Percentiles rank a stretch among this genome's conserved stretches.
phyloP scores from a whole-genome alignment of 2,888 invertebrate genomes.

The Latheticus oryzae region DNA sequence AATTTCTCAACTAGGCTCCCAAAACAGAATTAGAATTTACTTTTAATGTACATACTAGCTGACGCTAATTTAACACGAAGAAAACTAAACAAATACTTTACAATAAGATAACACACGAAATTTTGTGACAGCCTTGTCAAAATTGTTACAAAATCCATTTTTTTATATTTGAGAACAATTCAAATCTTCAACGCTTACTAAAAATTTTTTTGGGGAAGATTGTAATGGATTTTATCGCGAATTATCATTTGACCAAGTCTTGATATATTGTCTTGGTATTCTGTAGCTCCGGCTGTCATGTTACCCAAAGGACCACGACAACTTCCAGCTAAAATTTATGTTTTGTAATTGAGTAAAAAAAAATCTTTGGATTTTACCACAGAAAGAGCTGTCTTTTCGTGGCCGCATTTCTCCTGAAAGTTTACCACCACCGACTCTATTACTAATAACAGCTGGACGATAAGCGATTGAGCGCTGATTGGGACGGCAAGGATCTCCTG shows the following conservation, averaged over 20 bases:
- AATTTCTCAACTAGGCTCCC: constrained; percentile 9
- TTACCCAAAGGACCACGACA: constrained; percentile 46
- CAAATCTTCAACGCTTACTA: constrained; percentile 17
- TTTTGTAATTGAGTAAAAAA: constrained; percentile 18
- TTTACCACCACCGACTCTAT: constrained; percentile 47
- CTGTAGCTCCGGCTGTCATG: constrained; percentile 64
- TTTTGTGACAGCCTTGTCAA: constrained; percentile 59
- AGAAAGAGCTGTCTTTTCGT: too few species aligned
- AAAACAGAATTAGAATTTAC: constrained; percentile 5
- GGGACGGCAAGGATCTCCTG: constrained; percentile 71
- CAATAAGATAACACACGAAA: constrained; percentile 52
- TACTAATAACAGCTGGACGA: constrained; percentile 53
- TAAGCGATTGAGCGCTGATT: constrained; percentile 64
- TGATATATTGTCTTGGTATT: constrained; percentile 74
- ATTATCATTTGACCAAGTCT: constrained; percentile 73
- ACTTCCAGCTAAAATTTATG: constrained; percentile 49
- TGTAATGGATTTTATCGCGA: constrained; percentile 69
- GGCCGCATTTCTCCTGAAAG: constrained; percentile 35
- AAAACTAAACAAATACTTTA: constrained; percentile 17
- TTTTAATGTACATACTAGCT: constrained; percentile 8
- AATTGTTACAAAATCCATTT: constrained; percentile 38
- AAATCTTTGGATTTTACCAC: constrained; percentile 31
- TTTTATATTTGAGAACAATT: constrained; percentile 6
- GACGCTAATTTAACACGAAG: constrained; percentile 20
- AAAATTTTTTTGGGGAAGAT: constrained; percentile 23